A percentile compares a stretch with the other conserved stretches of the same genome.
phyloP scores from a whole-genome alignment of 2,888 invertebrate genomes.

The Crocallis elinguaria region DNA sequence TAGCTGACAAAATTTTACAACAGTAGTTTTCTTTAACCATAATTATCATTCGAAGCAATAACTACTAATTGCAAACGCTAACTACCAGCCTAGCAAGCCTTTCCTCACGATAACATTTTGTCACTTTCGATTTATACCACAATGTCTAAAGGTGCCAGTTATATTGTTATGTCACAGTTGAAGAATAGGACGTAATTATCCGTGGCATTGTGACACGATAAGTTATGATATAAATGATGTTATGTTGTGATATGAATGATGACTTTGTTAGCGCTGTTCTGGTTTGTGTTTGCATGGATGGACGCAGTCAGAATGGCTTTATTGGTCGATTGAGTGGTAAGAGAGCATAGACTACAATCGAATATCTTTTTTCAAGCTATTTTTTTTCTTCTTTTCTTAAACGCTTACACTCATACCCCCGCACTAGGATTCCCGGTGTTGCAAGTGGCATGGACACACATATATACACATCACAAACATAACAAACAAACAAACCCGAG shows the following conservation, averaged over 20 bases:
- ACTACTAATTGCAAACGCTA: slow-evolving; percentile 5
- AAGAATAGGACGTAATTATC: slow-evolving; percentile 25
- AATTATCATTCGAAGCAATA: not conserved
- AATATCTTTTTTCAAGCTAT: too few relatives aligned
- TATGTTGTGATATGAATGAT: slow-evolving; percentile 18
- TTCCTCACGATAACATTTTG: slow-evolving; percentile 8
- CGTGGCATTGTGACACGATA: slow-evolving; percentile 17
- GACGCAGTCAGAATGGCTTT: slow-evolving; percentile 5
- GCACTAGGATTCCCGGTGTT: too few relatives aligned
- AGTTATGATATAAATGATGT: slow-evolving; percentile 20
- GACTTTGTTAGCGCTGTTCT: slow-evolving; percentile 5
- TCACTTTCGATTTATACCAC: slow-evolving; percentile 18
- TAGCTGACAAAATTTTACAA: too few relatives aligned
- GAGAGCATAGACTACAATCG: too few relatives aligned
- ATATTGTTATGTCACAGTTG: slow-evolving; percentile 20
- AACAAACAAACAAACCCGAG: too few relatives aligned
- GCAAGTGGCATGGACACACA: too few relatives aligned
- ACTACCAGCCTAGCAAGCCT: slow-evolving; percentile 12
- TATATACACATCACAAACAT: too few relatives aligned
- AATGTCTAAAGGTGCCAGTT: not conserved
- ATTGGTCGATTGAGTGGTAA: slow-evolving; percentile 8
- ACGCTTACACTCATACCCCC: too few relatives aligned
- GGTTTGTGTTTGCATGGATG: slow-evolving; percentile 13
- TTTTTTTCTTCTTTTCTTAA: too few relatives aligned
- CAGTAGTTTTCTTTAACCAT: not conserved